phyloP scores from a whole-genome alignment of 2,888 invertebrate species.

The Andrena praecox region DNA sequence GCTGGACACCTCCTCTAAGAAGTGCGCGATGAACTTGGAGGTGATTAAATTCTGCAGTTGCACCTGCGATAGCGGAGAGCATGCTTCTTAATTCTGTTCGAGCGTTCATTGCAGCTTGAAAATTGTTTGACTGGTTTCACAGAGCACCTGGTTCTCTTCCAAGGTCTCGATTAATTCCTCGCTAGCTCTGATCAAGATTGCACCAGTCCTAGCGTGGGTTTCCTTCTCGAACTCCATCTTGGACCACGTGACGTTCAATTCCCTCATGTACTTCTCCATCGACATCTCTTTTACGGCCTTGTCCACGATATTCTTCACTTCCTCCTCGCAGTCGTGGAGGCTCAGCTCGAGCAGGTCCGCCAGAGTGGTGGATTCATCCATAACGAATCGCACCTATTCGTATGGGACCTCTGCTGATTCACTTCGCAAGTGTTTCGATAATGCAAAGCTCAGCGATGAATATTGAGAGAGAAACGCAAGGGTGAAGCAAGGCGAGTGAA shows the following conservation, averaged over 20 bases:
- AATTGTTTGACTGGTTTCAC: not conserved
- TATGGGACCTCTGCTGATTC: conserved; percentile 42
- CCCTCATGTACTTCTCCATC: conserved; percentile 97
- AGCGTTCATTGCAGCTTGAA: not conserved
- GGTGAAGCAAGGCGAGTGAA: conserved; percentile 23
- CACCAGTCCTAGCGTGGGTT: conserved; percentile 94
- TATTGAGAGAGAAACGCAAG: conserved; percentile 2
- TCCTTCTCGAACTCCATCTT: conserved; percentile 97
- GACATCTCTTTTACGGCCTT: conserved; percentile 99
- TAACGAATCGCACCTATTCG: conserved; percentile 94
- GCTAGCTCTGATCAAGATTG: conserved; percentile 93
- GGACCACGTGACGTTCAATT: conserved; percentile 96
- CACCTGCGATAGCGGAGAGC: conserved; percentile 86
- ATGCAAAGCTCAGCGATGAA: not conserved
- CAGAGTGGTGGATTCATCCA: conserved; percentile 96
- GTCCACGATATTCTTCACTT: conserved; percentile 98
- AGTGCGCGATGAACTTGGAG: conserved; percentile 98
- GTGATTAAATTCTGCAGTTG: conserved; percentile 98
- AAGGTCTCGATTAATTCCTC: conserved; percentile 98
- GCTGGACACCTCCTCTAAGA: conserved; percentile 95
- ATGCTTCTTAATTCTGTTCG: not conserved
- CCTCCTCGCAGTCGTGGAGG: conserved; percentile 98
- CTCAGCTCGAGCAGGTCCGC: conserved; percentile 96
- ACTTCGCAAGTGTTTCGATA: not conserved
- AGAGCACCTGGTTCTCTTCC: conserved; percentile 96